Percentiles rank a stretch among this genome's conserved stretches.
These are phyloP conservation scores for Equus przewalskii DNA, from an alignment of 2,113 vertebrate species.

Conservation along the genomic window DNA sequence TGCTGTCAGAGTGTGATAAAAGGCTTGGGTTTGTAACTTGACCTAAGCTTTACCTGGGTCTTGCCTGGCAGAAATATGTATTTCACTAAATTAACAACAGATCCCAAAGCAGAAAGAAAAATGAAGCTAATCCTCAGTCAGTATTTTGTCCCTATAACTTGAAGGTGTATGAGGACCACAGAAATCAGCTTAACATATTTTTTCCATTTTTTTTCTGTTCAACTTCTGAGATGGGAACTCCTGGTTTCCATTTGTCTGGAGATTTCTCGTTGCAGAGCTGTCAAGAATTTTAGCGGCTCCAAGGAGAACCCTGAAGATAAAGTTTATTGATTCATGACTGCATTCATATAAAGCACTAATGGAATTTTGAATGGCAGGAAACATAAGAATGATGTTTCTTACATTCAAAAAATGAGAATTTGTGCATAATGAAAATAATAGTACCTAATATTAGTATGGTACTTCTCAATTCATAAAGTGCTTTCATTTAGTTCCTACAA, in stretches of 20 bases:
- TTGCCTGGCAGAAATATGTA: not conserved
- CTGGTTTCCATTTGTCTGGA: not conserved
- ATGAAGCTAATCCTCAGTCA: not conserved
- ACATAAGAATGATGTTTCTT: not conserved
- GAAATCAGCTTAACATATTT: not conserved
- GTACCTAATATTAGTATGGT: not conserved
- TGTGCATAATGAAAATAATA: not conserved
- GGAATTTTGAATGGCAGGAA: not conserved
- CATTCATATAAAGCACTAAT: not conserved
- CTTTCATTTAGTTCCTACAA: not conserved
- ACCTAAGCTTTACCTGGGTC: constrained; percentile 40
- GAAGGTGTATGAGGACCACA: not conserved
- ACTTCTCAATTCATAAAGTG: not conserved
- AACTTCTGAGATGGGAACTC: not conserved
- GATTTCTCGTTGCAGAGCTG: not conserved
- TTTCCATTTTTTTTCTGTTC: not conserved
- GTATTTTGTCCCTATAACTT: not conserved
- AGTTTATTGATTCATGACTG: not conserved
- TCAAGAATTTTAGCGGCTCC: not conserved
- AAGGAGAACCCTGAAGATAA: not conserved
- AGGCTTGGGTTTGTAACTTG: constrained; percentile 26
- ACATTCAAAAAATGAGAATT: not conserved
- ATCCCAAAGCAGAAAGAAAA: not conserved
- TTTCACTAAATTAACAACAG: constrained; percentile 55
- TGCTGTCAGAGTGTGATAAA: constrained; percentile 64